Evolutionary conservation across 2,888 invertebrate genomes (phyloP).

Genomic region (Emesis russula): DNA sequence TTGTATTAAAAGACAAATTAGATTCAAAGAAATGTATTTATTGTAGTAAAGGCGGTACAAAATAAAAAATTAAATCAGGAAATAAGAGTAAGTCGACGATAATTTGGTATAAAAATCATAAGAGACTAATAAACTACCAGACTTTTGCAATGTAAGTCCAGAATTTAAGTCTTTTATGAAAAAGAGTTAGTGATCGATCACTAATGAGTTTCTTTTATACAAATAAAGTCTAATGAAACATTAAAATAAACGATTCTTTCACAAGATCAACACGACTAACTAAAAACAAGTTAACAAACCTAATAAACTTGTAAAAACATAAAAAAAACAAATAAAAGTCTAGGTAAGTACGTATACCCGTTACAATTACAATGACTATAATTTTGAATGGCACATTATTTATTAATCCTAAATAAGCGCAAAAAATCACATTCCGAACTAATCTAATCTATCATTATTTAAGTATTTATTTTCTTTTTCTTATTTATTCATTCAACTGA

Average conservation of each 20-base stretch:
- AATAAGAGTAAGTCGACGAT: not conserved
- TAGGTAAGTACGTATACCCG: conserved; percentile 1
- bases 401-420: conserved; percentile 1
- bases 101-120: conserved; percentile 1
- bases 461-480: conserved; percentile 2
- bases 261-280: not conserved
- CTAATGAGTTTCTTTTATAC: conserved; percentile 1
- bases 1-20: conserved; percentile 1
- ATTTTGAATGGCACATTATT: not conserved
- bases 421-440: not conserved
- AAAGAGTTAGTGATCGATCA: conserved; percentile 1
- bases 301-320: conserved; percentile 1
- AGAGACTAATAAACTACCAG: conserved; percentile 1
- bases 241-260: too few relatives aligned
- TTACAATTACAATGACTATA: conserved; percentile 1
- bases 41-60: conserved; percentile 1
- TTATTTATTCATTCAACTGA: conserved; percentile 29
- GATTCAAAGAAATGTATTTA: not conserved
- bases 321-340: conserved; percentile 1
- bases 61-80: not conserved
- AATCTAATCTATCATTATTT: conserved; percentile 27
- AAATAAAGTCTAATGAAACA: not conserved
- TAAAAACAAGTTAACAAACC: conserved; percentile 1
- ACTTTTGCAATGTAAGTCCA: not conserved
- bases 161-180: conserved; percentile 1